phyloP scores from a whole-genome alignment of 2,113 vertebrate species.

The Zapus hudsonius region DNA sequence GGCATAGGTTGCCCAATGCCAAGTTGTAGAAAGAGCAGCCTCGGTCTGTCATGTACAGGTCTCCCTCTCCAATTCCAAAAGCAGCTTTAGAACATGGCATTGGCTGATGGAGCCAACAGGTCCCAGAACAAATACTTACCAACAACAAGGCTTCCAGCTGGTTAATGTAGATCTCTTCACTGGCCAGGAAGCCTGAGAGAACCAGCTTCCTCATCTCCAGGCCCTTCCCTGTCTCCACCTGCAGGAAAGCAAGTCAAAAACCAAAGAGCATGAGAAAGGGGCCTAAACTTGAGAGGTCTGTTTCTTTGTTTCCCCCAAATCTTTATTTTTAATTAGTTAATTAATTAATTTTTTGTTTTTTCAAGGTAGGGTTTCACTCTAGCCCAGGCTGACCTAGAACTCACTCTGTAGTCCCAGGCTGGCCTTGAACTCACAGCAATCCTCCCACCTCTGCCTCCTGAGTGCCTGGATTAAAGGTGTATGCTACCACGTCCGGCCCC shows the following conservation, averaged over 20 bases:
- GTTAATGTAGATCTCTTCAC: slow-evolving; percentile 99
- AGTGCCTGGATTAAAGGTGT: too few relatives aligned
- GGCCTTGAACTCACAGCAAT: too few relatives aligned
- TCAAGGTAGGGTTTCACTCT: too few relatives aligned
- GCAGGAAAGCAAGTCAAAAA: slow-evolving; percentile 56
- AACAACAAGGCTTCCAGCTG: slow-evolving; percentile 96
- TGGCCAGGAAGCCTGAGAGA: slow-evolving; percentile 96
- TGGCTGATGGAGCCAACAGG: accelerated
- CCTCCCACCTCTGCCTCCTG: too few relatives aligned
- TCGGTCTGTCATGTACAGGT: background rate
- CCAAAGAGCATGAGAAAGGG: background rate
- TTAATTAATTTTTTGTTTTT: too few relatives aligned
- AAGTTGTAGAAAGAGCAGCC: background rate
- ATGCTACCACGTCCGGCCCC: too few relatives aligned
- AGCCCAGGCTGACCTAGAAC: too few relatives aligned
- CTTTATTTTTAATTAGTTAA: too few relatives aligned
- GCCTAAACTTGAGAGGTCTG: background rate
- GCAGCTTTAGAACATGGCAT: background rate
- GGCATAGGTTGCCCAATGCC: background rate
- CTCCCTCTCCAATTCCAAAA: background rate
- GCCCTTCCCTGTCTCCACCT: slow-evolving; percentile 95
- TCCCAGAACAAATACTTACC: slow-evolving; percentile 85
- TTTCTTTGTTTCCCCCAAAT: background rate
- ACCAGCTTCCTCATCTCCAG: slow-evolving; percentile 99
- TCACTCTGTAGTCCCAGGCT: too few relatives aligned